A percentile compares a stretch with the other conserved stretches of the same genome.
phyloP scores from a whole-genome alignment of 2,113 vertebrate genomes.

The Ceyx margarethae region DNA sequence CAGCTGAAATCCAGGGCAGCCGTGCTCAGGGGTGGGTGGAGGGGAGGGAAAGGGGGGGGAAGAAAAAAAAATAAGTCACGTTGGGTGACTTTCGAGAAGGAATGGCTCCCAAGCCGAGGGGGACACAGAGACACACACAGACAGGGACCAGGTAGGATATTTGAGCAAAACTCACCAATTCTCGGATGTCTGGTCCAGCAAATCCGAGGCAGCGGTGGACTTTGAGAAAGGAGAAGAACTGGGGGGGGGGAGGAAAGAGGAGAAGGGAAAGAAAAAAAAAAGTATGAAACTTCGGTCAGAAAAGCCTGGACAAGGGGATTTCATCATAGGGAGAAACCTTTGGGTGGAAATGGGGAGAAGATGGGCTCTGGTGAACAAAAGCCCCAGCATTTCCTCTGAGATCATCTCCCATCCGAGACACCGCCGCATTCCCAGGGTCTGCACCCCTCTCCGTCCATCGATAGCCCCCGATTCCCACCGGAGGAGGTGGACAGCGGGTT shows the following conservation, averaged over 20 bases:
- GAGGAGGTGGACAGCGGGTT: neutral
- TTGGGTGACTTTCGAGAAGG: neutral
- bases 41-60: no score
- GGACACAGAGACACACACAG: neutral
- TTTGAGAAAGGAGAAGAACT: conserved; percentile 72
- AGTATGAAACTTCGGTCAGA: neutral
- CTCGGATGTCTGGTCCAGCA: conserved; percentile 67
- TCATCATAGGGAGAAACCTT: neutral
- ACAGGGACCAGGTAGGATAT: neutral
- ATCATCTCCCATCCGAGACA: neutral
- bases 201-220: conserved; percentile 57
- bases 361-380: neutral
- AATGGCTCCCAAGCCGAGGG: neutral
- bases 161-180: conserved; percentile 75
- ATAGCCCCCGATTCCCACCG: neutral
- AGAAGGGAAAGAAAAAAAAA: conserved; percentile 31
- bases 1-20: neutral
- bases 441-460: neutral
- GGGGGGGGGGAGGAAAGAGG: neutral
- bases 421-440: neutral
- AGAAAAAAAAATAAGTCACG: neutral
- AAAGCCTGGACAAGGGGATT: neutral
- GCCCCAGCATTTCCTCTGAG: neutral
- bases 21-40: neutral
- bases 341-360: neutral